These are phyloP conservation scores for Acrobasis consociella DNA, from an alignment of 2,888 invertebrate genomes.

Conservation along the genomic window DNA sequence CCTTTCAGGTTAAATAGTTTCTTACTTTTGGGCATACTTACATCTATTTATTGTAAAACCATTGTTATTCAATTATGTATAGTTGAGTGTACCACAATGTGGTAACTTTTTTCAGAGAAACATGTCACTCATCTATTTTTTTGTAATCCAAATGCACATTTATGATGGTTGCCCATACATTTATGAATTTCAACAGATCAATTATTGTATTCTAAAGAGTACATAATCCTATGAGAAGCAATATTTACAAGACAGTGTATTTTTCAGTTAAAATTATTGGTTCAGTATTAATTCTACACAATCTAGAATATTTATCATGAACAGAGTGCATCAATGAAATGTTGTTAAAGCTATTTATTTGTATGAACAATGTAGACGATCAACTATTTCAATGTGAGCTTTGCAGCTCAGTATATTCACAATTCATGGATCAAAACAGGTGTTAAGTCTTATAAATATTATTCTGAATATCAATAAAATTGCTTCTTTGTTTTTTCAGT, in stretches of 20 bases:
- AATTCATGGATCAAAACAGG: not conserved
- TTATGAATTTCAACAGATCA: not conserved
- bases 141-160: not conserved
- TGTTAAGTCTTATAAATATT: not conserved
- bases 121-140: too few species aligned
- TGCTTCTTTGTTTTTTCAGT: too few species aligned
- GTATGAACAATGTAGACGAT: not conserved
- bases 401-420: not conserved
- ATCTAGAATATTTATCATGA: not conserved
- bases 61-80: too few species aligned
- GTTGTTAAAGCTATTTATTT: not conserved
- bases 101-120: too few species aligned
- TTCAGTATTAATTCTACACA: not conserved
- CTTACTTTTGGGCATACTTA: too few species aligned
- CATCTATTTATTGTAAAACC: too few species aligned
- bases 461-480: too few species aligned
- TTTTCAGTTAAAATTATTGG: not conserved
- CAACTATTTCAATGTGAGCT: not conserved
- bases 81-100: too few species aligned
- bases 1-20: too few species aligned
- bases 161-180: not conserved
- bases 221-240: not conserved
- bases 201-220: not conserved
- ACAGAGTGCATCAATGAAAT: conserved; percentile 9
- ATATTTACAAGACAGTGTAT: not conserved